Conservation (phyloP, 2,888 invertebrate species). For the Callyntrura sp. region DNA sequence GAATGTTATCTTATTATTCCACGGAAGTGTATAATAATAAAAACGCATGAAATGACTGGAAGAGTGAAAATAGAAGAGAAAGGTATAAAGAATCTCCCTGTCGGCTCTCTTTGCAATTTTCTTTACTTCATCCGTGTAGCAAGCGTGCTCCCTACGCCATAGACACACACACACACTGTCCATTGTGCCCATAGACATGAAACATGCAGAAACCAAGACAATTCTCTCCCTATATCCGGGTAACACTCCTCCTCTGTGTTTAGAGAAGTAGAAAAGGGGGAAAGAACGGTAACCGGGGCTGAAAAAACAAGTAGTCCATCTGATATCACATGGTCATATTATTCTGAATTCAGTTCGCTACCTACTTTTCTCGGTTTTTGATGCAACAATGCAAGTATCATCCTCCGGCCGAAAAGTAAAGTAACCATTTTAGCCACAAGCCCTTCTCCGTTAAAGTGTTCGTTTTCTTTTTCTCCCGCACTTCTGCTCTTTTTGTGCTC, state of each 20-base stretch:
- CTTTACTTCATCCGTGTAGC: slow-evolving; percentile 31
- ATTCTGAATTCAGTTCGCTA: not conserved
- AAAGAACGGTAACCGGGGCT: not conserved
- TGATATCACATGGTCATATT: slow-evolving; percentile 57
- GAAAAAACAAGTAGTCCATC: slow-evolving; percentile 62
- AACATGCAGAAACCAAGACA: slow-evolving; percentile 3
- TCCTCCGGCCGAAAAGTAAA: slow-evolving; percentile 18
- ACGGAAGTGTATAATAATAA: slow-evolving; percentile 65
- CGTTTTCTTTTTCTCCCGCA: slow-evolving; percentile 17
- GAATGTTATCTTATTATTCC: slow-evolving; percentile 69
- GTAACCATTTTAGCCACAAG: slow-evolving; percentile 61
- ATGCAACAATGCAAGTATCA: slow-evolving; percentile 66
- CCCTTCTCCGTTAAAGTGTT: slow-evolving; percentile 46
- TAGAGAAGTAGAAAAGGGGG: not conserved
- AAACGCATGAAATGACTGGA: slow-evolving; percentile 50
- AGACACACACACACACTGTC: no score
- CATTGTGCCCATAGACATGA: not conserved
- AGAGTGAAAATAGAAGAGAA: slow-evolving; percentile 10
- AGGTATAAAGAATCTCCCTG: not conserved
- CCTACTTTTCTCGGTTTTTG: slow-evolving; percentile 3
- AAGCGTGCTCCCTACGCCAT: not conserved
- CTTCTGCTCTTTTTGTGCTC: slow-evolving; percentile 61
- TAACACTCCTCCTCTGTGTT: not conserved
- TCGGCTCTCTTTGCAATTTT: slow-evolving; percentile 43
- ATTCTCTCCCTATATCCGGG: not conserved